Evolutionary conservation across 2,113 vertebrate species (phyloP).

Genomic region (Carassius carassius): DNA sequence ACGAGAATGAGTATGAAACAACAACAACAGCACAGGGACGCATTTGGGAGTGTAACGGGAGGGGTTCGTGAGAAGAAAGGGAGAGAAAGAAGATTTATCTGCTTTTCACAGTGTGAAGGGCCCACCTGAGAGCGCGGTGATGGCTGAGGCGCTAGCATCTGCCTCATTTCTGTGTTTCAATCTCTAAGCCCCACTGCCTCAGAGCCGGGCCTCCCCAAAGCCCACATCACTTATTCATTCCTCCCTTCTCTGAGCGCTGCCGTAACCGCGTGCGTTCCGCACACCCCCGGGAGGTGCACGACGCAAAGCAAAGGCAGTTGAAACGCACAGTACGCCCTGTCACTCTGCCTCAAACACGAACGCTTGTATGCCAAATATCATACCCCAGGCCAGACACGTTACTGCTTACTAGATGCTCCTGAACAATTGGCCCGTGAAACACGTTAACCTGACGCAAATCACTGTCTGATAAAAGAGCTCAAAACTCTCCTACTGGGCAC

Average conservation of each 20-base stretch:
- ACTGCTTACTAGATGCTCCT: conserved; percentile 11
- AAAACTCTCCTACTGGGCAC: conserved; percentile 4
- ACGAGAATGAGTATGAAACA: conserved; percentile 1
- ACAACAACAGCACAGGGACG: not conserved
- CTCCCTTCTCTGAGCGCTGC: conserved; percentile 10
- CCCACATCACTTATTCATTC: conserved; percentile 48
- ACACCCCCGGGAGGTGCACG: not conserved
- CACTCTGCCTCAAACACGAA: conserved; percentile 28
- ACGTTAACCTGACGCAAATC: conserved; percentile 17
- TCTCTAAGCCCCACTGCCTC: not conserved
- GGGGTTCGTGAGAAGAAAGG: not conserved
- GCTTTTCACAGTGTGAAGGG: conserved; percentile 27
- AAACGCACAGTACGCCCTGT: conserved; percentile 25
- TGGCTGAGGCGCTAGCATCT: not conserved
- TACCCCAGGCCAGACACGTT: conserved; percentile 9
- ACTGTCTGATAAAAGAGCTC: conserved; percentile 33
- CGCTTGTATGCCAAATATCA: not conserved
- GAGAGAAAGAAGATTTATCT: conserved; percentile 33
- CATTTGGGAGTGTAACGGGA: not conserved
- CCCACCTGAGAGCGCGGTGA: conserved; percentile 32
- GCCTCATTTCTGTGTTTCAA: not conserved
- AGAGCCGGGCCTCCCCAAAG: conserved; percentile 18
- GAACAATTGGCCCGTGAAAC: conserved; percentile 2
- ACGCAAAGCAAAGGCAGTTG: conserved; percentile 4
- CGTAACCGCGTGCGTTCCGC: not conserved